These are phyloP conservation scores for Harpagoxenus sublaevis DNA, from an alignment of 2,888 invertebrate species.

Conservation along the genomic window DNA sequence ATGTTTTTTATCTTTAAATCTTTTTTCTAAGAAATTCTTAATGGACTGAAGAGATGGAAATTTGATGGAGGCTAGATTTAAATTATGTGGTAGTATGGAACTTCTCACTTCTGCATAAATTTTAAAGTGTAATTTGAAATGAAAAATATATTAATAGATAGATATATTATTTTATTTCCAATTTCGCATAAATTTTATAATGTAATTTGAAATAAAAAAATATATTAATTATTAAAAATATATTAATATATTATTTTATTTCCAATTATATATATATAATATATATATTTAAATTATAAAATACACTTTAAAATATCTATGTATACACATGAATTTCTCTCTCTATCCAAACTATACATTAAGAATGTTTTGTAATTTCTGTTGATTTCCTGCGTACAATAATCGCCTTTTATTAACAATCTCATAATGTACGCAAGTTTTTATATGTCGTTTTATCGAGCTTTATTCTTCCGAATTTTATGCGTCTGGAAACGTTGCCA, in stretches of 20 bases:
- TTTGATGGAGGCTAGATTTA: not conserved
- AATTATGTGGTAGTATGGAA: not conserved
- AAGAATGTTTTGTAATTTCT: constrained; percentile 22
- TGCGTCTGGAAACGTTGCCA: not conserved
- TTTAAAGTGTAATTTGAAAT: constrained; percentile 3
- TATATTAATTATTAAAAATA: not conserved
- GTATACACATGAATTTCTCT: not conserved
- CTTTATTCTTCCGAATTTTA: constrained; percentile 24
- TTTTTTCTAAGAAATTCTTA: not conserved
- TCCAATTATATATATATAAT: not conserved
- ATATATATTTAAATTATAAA: not conserved
- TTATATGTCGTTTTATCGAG: constrained; percentile 13
- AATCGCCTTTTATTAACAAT: constrained; percentile 1
- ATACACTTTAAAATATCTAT: constrained; percentile 3
- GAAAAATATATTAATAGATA: constrained; percentile 3
- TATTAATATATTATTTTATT: not conserved
- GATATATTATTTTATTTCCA: not conserved
- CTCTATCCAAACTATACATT: not conserved
- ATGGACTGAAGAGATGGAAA: not conserved
- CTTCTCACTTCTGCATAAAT: not conserved
- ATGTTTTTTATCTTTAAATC: not conserved
- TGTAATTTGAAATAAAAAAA: too few relatives aligned
- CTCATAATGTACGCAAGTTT: not conserved
- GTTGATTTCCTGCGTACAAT: not conserved
- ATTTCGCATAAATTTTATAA: too few relatives aligned